A percentile compares a stretch with the other conserved stretches of the same genome.
Evolutionary conservation across 2,888 invertebrate genomes (phyloP).

Genomic region (Neoitamus cyanurus): DNA sequence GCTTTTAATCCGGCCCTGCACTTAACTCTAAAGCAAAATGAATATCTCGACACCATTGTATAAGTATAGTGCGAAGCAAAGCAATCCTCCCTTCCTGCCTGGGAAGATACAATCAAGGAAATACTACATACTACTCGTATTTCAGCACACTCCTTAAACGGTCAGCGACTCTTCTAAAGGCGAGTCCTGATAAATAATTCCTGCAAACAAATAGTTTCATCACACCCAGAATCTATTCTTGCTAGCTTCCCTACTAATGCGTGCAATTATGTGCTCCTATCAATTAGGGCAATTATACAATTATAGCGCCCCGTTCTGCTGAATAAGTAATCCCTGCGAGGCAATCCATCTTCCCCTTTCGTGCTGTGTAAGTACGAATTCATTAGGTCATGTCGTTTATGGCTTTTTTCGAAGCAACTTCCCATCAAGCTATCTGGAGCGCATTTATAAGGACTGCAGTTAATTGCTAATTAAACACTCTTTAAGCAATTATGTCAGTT

Average conservation of each 20-base stretch:
- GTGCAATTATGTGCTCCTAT: background rate
- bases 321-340: conserved; percentile 2
- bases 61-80: too few relatives aligned
- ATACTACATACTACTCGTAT: too few relatives aligned
- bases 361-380: background rate
- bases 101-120: too few relatives aligned
- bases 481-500: background rate
- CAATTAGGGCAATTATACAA: conserved; percentile 6
- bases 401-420: background rate
- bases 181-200: background rate
- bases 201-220: background rate
- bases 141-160: too few relatives aligned
- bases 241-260: background rate
- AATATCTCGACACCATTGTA: too few relatives aligned
- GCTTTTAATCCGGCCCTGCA: too few relatives aligned
- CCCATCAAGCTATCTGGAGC: background rate
- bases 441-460: background rate
- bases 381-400: background rate
- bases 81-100: too few relatives aligned
- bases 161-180: background rate
- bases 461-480: conserved; percentile 16
- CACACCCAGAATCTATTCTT: background rate
- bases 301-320: background rate
- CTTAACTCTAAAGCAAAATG: too few relatives aligned
- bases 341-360: background rate